These are phyloP conservation scores for Callipepla squamata DNA, from an alignment of 2,113 vertebrate genomes.

Conservation along the genomic window DNA sequence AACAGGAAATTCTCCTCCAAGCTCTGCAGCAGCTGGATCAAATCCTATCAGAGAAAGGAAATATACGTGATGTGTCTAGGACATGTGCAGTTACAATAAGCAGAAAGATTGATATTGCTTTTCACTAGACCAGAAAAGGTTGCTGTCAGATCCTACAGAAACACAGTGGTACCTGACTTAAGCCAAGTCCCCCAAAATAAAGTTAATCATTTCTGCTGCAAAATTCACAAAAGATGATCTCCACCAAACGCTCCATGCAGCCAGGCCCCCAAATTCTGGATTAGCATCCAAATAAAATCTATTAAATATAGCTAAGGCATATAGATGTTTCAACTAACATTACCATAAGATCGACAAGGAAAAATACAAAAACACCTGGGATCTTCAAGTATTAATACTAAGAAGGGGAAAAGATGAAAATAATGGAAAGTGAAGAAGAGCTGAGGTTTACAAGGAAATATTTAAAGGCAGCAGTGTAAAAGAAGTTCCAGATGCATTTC, in stretches of 20 bases:
- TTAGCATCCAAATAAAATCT: not conserved
- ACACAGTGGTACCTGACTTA: not conserved
- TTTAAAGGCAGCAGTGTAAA: not conserved
- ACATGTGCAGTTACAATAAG: not conserved
- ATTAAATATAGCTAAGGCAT: not conserved
- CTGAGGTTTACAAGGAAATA: not conserved
- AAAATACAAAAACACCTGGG: not conserved
- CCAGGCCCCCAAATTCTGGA: not conserved
- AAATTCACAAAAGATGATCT: not conserved
- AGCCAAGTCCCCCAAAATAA: not conserved
- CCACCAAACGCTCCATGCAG: not conserved
- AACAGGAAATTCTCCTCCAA: not conserved
- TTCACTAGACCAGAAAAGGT: not conserved
- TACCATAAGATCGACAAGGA: not conserved
- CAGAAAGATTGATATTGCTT: not conserved
- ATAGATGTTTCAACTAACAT: not conserved
- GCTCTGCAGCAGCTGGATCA: not conserved
- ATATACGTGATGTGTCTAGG: not conserved
- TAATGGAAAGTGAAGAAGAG: not conserved
- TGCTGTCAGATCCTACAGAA: not conserved
- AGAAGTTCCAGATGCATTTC: not conserved
- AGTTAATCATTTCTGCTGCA: not conserved
- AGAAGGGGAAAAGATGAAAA: not conserved
- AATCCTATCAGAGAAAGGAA: not conserved
- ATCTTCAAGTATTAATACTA: not conserved